phyloP scores from a whole-genome alignment of 1,140 invertebrate species.

The Helicorthomorpha holstii region DNA sequence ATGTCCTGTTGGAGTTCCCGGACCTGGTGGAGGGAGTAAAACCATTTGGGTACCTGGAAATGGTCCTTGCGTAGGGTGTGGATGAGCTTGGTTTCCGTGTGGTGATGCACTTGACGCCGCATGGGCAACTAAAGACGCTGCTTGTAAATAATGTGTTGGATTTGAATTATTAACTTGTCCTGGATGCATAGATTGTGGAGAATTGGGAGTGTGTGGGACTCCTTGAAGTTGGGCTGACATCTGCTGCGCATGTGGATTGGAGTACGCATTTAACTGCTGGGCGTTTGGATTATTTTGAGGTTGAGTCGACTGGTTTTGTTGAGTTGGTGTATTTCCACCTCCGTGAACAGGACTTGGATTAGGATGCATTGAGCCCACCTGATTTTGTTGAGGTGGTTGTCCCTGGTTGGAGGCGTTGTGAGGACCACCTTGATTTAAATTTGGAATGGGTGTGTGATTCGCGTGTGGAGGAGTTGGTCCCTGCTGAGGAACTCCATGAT shows the following conservation, averaged over 20 bases:
- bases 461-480: constrained; percentile 7
- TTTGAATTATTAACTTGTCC: background rate
- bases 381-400: constrained; percentile 13
- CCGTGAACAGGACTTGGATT: constrained; percentile 13
- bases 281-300: constrained; percentile 11
- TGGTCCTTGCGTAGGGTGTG: background rate
- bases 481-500: constrained; percentile 15
- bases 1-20: constrained; percentile 1
- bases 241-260: constrained; percentile 11
- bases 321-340: constrained; percentile 11
- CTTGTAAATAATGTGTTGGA: background rate
- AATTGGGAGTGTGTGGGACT: constrained; percentile 15
- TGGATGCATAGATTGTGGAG: constrained; percentile 14
- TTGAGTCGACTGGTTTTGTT: constrained; percentile 12
- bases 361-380: constrained; percentile 11
- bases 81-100: background rate
- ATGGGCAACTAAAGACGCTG: background rate
- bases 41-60: constrained; percentile 10
- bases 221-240: constrained; percentile 14
- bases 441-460: constrained; percentile 16
- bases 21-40: constrained; percentile 10
- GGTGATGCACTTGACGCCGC: background rate
- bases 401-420: constrained; percentile 12
- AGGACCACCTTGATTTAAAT: constrained; percentile 11
- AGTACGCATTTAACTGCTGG: constrained; percentile 11